These are phyloP conservation scores for Paratilapia polleni DNA, from an alignment of 2,113 vertebrate genomes.

Conservation along the genomic window DNA sequence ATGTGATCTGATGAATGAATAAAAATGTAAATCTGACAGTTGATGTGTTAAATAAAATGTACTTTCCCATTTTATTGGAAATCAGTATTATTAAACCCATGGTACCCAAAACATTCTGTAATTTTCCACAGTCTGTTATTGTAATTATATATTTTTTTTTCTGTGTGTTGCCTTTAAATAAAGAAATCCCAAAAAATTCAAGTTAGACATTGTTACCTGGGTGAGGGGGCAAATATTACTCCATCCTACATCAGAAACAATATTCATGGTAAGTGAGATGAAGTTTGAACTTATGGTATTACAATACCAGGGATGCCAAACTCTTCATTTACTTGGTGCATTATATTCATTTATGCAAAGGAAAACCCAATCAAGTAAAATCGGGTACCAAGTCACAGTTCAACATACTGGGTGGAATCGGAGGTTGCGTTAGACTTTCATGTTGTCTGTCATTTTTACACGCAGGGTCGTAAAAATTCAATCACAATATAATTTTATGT, in stretches of 20 bases:
- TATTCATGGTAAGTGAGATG: neutral
- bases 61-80: neutral
- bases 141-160: conserved; percentile 20
- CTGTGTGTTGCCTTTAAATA: conserved; percentile 55
- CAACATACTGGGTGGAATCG: neutral
- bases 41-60: conserved; percentile 13
- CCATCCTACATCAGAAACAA: rapidly evolving
- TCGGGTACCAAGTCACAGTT: neutral
- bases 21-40: conserved; percentile 30
- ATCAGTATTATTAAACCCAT: conserved; percentile 8
- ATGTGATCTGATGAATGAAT: conserved; percentile 21
- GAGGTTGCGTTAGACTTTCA: rapidly evolving
- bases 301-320: neutral
- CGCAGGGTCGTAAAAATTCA: neutral
- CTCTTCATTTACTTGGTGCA: neutral
- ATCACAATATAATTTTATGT: too few relatives aligned
- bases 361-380: neutral
- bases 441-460: too few relatives aligned
- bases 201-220: neutral
- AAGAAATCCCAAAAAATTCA: conserved; percentile 19
- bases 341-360: neutral
- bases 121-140: conserved; percentile 4
- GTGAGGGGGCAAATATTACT: neutral
- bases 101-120: conserved; percentile 23
- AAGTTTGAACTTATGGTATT: neutral